Base-by-base conservation (phyloP, 2,113 vertebrate genomes). In the Phodopus roborovskii region DNA sequence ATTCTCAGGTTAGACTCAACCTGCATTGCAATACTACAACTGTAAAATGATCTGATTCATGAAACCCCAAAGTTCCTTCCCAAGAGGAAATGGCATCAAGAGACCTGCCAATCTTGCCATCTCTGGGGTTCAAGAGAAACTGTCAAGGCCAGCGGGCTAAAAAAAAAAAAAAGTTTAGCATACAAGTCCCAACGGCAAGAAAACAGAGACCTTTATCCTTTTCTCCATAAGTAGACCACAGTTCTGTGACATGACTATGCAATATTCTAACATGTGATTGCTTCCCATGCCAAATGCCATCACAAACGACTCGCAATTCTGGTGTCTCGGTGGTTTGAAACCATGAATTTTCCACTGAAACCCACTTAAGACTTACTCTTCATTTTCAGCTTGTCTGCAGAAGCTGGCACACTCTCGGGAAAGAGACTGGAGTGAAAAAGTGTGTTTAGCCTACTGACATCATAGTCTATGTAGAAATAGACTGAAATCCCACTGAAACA, bases 181-280 rank as follows among this genome's bases (percentile, higher is more conserved):
- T 50, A 92, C 91, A 84, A 96, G 87, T 87, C 94, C 86, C 94
- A 94, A 68, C 73, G 97, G 96, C 95, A 56, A 90, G 73, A 94
- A 92, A 66, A 97, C 83, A 94, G 33, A 90, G 64, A 90, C 97
- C 93, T 97, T 97, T 92, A 95, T 86, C 95, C 88, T 98, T 98
- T 79, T 13, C 7, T 66, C 24, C 93, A 90, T 85, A 97, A 97
- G 91, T 88, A 98, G 97, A 97, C 97, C 97, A 96, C 98, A 97
- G 95, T 97, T 98, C 97, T 97, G 66, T 97, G 97, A 98, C 95
- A 94, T 96, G 97, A 97, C 98, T 97, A 97, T 97, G 97, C 82
- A 97, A 98, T 97, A 97, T 98, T 97, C 96, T 84, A 97, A 94
- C 77, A 93, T 93, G 95, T 92, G 96, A 97, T 94, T 98, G 94